Evolutionary conservation across 2,797 vertebrate genomes (phyloP).

Genomic region (Sebastes diploproa): DNA sequence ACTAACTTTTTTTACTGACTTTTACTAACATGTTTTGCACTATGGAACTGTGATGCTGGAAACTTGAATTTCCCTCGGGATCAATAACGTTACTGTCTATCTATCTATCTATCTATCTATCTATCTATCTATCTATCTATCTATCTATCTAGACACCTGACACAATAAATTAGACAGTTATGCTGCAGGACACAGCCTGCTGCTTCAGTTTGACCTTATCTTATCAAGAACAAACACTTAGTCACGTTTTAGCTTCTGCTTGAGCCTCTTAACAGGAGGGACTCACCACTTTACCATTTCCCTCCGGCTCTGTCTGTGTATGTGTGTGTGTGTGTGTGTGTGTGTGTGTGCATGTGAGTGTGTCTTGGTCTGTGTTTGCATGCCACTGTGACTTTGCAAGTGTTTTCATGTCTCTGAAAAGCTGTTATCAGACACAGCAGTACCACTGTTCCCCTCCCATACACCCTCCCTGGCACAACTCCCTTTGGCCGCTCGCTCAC

Average conservation of each 20-base stretch:
- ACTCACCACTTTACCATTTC: neutral
- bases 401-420: constrained; percentile 59
- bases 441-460: constrained; percentile 68
- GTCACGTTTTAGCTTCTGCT: neutral
- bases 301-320: neutral
- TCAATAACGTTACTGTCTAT: too few relatives aligned
- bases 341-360: neutral
- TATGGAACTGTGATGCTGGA: too few relatives aligned
- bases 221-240: neutral
- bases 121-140: too few relatives aligned
- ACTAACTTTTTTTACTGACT: too few relatives aligned
- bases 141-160: too few relatives aligned
- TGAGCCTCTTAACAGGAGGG: neutral
- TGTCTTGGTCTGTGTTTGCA: constrained; percentile 31
- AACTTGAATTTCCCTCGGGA: too few relatives aligned
- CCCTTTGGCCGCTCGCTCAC: constrained; percentile 64
- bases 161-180: neutral
- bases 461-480: constrained; percentile 64
- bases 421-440: constrained; percentile 77
- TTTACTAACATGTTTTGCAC: too few relatives aligned
- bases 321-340: neutral
- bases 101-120: too few relatives aligned
- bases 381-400: constrained; percentile 47
- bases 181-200: rapidly evolving
- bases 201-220: neutral